These are phyloP conservation scores for Synergus gifuensis DNA, from an alignment of 2,888 invertebrate species.

Conservation along the genomic window DNA sequence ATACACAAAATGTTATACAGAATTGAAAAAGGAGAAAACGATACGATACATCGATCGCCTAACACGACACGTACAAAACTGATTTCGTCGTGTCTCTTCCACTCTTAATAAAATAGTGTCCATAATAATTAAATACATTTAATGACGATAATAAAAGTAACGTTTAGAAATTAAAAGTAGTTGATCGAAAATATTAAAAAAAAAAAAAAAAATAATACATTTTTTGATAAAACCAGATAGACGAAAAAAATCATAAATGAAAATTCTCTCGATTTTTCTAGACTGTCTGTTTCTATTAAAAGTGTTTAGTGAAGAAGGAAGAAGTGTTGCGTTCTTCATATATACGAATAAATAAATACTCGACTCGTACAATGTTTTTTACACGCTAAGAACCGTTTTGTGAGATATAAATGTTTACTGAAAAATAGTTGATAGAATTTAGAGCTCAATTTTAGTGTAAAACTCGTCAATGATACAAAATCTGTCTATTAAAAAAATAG, in stretches of 20 bases:
- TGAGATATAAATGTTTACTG: constrained; percentile 19
- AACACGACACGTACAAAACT: constrained; percentile 61
- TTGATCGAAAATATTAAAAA: constrained; percentile 17
- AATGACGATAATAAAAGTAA: constrained; percentile 39
- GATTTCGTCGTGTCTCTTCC: constrained; percentile 57
- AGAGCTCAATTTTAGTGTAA: constrained; percentile 17
- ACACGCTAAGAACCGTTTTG: background rate
- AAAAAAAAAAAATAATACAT: background rate
- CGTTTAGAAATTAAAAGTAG: constrained; percentile 58
- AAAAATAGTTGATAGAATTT: constrained; percentile 23
- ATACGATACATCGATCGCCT: constrained; percentile 55
- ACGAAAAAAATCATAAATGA: background rate
- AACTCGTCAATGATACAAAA: constrained; percentile 10
- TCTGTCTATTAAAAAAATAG: constrained; percentile 32
- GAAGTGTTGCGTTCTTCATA: constrained; percentile 66
- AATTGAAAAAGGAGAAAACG: constrained; percentile 7
- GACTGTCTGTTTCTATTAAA: constrained; percentile 26
- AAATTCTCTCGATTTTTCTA: background rate
- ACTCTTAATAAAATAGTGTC: constrained; percentile 60
- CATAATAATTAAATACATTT: constrained; percentile 49
- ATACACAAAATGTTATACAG: constrained; percentile 43
- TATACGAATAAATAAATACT: constrained; percentile 52
- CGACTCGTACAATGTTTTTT: constrained; percentile 38
- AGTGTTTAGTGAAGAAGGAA: constrained; percentile 33
- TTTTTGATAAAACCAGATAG: constrained; percentile 15